Percentiles rank a stretch among this genome's conserved stretches.
phyloP scores from a whole-genome alignment of 2,888 invertebrate genomes.

The Philhelius pedissequus region DNA sequence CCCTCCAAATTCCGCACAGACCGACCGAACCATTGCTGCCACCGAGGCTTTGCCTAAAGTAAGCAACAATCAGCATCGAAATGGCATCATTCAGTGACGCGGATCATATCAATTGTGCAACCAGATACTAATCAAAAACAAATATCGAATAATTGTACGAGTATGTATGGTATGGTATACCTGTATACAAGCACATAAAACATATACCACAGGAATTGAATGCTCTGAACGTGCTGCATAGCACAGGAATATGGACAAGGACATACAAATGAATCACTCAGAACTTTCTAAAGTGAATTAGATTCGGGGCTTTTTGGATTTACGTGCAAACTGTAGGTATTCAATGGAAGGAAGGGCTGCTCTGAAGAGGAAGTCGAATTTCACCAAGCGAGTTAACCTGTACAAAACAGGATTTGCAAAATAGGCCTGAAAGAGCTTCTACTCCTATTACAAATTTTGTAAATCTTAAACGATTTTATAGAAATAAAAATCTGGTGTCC shows the following conservation, averaged over 20 bases:
- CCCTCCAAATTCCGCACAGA: neutral
- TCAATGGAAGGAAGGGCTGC: neutral
- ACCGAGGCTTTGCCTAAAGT: neutral
- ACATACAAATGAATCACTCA: neutral
- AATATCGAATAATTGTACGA: constrained; percentile 40
- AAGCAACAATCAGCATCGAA: constrained; percentile 32
- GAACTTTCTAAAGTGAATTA: constrained; percentile 25
- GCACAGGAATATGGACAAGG: neutral
- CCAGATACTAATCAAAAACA: constrained; percentile 66
- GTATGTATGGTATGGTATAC: neutral
- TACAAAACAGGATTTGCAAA: no score
- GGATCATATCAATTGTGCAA: constrained; percentile 56
- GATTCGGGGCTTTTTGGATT: neutral
- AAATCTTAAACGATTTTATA: no score
- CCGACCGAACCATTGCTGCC: no score
- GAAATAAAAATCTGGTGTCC: no score
- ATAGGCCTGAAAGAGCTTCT: no score
- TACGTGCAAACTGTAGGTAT: neutral
- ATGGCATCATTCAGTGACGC: constrained; percentile 49
- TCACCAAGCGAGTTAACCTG: no score
- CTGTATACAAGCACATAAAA: no score
- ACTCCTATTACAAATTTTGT: no score
- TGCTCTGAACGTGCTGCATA: neutral
- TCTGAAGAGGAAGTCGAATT: neutral
- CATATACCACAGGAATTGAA: neutral